Conservation (phyloP, 2,797 vertebrate genomes). For the Vireo griseus region DNA sequence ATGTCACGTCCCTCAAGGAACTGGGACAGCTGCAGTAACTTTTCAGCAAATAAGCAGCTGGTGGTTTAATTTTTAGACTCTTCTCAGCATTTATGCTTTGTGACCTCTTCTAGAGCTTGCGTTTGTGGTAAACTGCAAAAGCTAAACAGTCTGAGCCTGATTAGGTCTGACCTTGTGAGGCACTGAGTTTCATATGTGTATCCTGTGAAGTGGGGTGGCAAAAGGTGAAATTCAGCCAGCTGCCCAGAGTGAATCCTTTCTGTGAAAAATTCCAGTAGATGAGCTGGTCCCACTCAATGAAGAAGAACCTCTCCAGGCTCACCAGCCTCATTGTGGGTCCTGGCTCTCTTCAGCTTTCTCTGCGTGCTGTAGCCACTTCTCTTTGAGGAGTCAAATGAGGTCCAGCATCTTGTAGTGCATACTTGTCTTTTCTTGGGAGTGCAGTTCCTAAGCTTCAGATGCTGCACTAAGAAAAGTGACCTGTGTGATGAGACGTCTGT, state of each 20-base stretch:
- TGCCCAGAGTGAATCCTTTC: not conserved
- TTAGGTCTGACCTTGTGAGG: not conserved
- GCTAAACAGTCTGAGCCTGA: not conserved
- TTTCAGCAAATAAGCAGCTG: not conserved
- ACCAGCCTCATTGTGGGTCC: fast-evolving
- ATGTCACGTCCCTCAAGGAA: not conserved
- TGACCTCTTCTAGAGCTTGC: not conserved
- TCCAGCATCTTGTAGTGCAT: not conserved
- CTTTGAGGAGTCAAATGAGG: not conserved
- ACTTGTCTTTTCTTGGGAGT: not conserved
- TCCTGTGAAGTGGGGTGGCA: not conserved
- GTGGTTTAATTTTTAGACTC: conserved; percentile 13
- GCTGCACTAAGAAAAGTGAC: fast-evolving
- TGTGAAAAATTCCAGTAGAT: not conserved
- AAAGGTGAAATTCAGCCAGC: not conserved
- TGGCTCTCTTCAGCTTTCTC: not conserved
- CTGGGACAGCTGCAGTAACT: not conserved
- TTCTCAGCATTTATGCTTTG: not conserved
- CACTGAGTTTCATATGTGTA: not conserved
- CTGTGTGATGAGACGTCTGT: not conserved
- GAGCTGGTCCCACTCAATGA: not conserved
- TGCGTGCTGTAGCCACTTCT: not conserved
- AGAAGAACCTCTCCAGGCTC: not conserved
- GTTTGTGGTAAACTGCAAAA: not conserved
- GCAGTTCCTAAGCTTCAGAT: not conserved